Evolutionary conservation across 2,888 invertebrate genomes (phyloP), one percentile per base, ranked within the genome.

Genomic region (Mythimna impura): DNA sequence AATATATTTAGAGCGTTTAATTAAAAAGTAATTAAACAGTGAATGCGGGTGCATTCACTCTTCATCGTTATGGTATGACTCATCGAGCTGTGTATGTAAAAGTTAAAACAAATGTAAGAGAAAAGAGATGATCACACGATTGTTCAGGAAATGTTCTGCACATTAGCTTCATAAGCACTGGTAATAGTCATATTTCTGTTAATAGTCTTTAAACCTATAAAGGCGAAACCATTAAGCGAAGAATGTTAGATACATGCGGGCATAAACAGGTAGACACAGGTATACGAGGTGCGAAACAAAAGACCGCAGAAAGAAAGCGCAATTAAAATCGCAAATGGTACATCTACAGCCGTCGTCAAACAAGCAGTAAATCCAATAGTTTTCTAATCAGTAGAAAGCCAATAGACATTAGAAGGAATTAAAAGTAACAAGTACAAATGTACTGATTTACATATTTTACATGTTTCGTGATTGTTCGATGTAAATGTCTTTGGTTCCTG

Each of bases 381-480:
- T 82, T 80, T 81, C 60, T 65, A 79, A 70, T 70, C 57, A 74
- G 64, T 75, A 71, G 83, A 83, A 79, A 81, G 80, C 34, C 43
- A 57, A 60, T 30, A 54, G 20, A 55, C 36, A 36, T 36, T 36
- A 36, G 36, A 36, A 8, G 52, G 67, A 83, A 81, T 68, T 71
- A 40, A 81, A 73, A 82, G 52, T 34, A 47, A 61, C 62, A 72
- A 74, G 69, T 70, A 74, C 66, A 60, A 82, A 54, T 67, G 66
- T 74, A 69, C 47, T 61, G 61, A 70, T 73, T 78, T 82, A 73
- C 73, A 79, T 79, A 70, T 36, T 74, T 81, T 30, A 58, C 66
- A 66, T 80, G 64, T 71, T 79, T 75, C 83, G 75, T 80, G 80
- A 68, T 79, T 60, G 47, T 43, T 25, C 40, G 58, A 67, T 68